Evolutionary conservation across 2,888 invertebrate species (phyloP).

Genomic region (Morinoia aosen): DNA sequence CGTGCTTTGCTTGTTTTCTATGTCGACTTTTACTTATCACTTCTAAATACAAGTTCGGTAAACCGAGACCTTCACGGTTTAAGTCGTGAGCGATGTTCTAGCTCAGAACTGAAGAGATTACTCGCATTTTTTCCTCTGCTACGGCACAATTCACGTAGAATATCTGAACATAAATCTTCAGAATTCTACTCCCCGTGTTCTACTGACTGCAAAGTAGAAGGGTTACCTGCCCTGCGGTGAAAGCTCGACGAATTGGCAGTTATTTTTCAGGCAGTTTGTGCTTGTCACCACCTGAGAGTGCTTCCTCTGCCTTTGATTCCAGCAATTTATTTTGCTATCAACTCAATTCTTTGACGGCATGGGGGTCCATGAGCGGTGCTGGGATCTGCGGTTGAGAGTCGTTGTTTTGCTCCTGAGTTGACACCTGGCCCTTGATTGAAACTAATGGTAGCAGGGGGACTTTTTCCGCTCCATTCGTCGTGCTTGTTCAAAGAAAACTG

Average conservation of each 20-base stretch:
- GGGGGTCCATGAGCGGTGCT: neutral
- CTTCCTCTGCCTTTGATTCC: neutral
- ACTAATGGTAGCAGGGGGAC: neutral
- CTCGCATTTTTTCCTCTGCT: neutral
- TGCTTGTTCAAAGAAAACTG: neutral
- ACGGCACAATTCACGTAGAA: neutral
- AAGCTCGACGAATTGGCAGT: constrained; percentile 29
- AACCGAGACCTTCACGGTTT: neutral
- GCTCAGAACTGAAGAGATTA: neutral
- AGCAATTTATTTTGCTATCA: constrained; percentile 27
- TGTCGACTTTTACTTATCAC: neutral
- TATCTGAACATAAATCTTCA: neutral
- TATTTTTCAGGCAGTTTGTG: constrained; percentile 9
- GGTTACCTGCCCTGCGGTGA: neutral
- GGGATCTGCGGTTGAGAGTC: neutral
- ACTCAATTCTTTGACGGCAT: neutral
- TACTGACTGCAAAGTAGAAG: neutral
- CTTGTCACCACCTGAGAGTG: constrained; percentile 32
- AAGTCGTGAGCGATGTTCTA: neutral
- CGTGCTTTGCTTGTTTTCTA: neutral
- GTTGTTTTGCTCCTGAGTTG: neutral
- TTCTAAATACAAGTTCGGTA: neutral
- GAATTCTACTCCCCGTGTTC: neutral
- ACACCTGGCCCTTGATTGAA: neutral
- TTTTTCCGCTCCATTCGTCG: neutral